Conservation (phyloP, 1,140 invertebrate genomes). For the Diachasmimorpha longicaudata region DNA sequence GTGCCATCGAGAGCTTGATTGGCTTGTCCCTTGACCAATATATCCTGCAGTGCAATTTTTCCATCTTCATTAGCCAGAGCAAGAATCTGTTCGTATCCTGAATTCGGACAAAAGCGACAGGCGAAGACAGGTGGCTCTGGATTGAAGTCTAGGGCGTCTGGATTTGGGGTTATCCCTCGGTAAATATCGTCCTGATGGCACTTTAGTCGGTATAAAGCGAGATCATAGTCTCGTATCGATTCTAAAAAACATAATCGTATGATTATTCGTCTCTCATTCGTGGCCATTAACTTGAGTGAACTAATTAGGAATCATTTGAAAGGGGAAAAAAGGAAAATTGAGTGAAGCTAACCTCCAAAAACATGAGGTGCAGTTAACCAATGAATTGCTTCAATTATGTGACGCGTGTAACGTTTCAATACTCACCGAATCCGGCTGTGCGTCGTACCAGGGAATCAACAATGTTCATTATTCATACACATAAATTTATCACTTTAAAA, state of each 20-base stretch:
- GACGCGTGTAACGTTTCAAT: neutral
- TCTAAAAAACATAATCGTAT: conserved; percentile 36
- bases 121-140: conserved; percentile 56
- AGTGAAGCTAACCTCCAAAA: neutral
- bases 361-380: neutral
- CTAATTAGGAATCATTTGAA: neutral
- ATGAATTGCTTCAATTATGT: neutral
- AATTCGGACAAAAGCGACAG: conserved; percentile 57
- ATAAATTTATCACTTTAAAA: conserved; percentile 27
- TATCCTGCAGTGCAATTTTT: conserved; percentile 71
- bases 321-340: neutral
- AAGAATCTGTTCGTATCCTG: conserved; percentile 71
- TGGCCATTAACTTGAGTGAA: neutral
- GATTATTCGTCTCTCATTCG: too few species aligned
- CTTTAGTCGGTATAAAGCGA: conserved; percentile 49
- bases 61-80: conserved; percentile 88
- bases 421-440: conserved; percentile 50
- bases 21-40: conserved; percentile 34
- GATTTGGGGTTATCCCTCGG: conserved; percentile 51
- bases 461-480: conserved; percentile 47
- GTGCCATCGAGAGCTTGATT: conserved; percentile 38
- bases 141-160: conserved; percentile 39
- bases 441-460: conserved; percentile 43
- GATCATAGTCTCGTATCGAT: conserved; percentile 46
- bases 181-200: conserved; percentile 51